Base-by-base conservation (phyloP, 2,797 vertebrate genomes). In the Dendrocincla fuliginosa region DNA sequence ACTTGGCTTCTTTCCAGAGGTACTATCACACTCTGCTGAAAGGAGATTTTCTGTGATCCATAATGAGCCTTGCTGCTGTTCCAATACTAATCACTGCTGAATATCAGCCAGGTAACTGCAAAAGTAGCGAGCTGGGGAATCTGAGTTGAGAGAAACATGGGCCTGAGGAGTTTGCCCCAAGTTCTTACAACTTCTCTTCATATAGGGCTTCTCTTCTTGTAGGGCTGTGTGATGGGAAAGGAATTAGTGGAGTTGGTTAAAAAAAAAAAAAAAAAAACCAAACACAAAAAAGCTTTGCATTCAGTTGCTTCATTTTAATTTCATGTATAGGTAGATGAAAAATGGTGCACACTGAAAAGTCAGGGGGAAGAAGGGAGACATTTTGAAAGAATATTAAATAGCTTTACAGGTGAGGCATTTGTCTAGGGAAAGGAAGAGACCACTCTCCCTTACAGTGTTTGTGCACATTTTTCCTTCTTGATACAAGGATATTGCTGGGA, bases 1-100 rank as follows among this genome's bases (percentile, higher is more conserved):
- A 85, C 23, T 70, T 92, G 94, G 50, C 65, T 89, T 73, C 73
- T 71, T 81, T 94, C 50, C 44, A 68, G 44, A 52, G 73, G 55
- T 70, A 27, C 28, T 81, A 35, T 70, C 53, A 7, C 27, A 15
- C 6, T 53, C 70, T 71, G 41, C 55, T 89, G 49, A 84, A 85
- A 60, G 85, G 85, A n/a, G 61, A 28, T 81, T 70, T 79, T 76
- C 63, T 76, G 50, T 88, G 75, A 89, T 79, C 47, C 28, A 9
- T 85, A 86, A 89, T 81, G 80, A 80, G 46, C 30, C 44, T 60
- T 75, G 35, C 57, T 85, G 44, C 41, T 90, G 18, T 83, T 69
- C 27, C 41, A 27, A 1, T 79, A n/a, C 12, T 76, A 63, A 95
- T 88, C 19, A 16, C 24, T 30, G 32, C 32, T 89, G 83, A 78